Base-by-base conservation (phyloP, 2,797 vertebrate species). In the Ctenopoma kingsleyae region DNA sequence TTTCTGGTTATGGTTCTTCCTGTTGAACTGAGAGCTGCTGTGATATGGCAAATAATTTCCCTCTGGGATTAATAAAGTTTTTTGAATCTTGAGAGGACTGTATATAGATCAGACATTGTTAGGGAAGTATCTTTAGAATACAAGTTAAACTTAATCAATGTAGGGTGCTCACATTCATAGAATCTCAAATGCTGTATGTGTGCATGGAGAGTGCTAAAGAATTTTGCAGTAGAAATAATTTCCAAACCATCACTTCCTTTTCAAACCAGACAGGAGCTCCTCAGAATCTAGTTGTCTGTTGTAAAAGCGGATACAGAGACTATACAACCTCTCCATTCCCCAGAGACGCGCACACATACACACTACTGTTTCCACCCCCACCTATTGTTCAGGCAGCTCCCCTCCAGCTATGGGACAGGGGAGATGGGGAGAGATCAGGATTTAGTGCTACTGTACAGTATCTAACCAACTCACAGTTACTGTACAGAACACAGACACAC, bases 371-470 rank as follows among this genome's bases (percentile, higher is more conserved):
- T 50, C 78, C 74, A 78, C 78, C 85, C 83, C 82, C 81, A 82
- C 74, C 87, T 71, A 78, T 89, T 91, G 90, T 91, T 90, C 76
- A 48, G 30, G 36, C 84, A 40, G 67, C 84, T 60, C 66, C 84
- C 85, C 85, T 89, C 60, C 60, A 88, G 86, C 84, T 80, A 85
- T 83, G 82, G 81, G 80, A 80, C 82, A 84, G 67, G 68, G 48
- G 61, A 74, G 71, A 72, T 0, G 12, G 54, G 50, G 41, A 61
- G 67, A 73, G 69, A 72, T 61, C 22, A 48, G 78, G 67, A 62
- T 66, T 56, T 46, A 38, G 17, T 64, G 56, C 59, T 32, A 15
- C 59, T 56, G 72, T 82, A 72, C 50, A 53, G 2, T n/a, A 47
- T 67, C 13, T 4, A 56, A 23, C 9, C 38, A 43, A 56, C 35